Evolutionary conservation across 2,797 vertebrate species (phyloP).

Genomic region (Acanthurus lineatus): DNA sequence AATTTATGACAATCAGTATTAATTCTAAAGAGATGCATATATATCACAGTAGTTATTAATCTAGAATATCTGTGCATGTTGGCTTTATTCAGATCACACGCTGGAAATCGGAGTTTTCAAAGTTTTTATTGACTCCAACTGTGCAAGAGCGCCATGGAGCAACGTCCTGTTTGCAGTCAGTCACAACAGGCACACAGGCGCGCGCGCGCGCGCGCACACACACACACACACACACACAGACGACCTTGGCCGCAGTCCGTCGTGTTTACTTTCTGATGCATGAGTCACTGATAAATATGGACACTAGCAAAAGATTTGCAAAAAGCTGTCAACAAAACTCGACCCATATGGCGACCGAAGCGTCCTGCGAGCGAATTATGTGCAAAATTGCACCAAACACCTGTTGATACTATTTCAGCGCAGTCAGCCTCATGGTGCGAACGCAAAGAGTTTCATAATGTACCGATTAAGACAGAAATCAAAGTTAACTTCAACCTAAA

Average conservation of each 20-base stretch:
- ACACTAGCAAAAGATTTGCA: not conserved
- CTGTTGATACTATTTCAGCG: slow-evolving; percentile 73
- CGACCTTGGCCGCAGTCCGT: slow-evolving; percentile 49
- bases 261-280: slow-evolving; percentile 56
- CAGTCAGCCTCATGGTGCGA: slow-evolving; percentile 28
- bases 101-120: not conserved
- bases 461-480: not conserved
- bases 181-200: slow-evolving; percentile 29
- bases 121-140: not conserved
- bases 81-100: slow-evolving; percentile 6
- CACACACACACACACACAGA: slow-evolving; percentile 10
- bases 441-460: not conserved
- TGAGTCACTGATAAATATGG: not conserved
- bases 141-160: slow-evolving; percentile 36
- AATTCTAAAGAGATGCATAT: not conserved
- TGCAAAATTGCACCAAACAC: slow-evolving; percentile 71
- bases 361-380: slow-evolving; percentile 25
- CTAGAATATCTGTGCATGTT: not conserved
- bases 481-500: not conserved
- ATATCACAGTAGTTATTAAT: not conserved
- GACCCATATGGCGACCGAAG: not conserved
- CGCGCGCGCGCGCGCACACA: too few species aligned
- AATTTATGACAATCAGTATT: not conserved
- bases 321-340: not conserved
- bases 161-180: slow-evolving; percentile 44